Evolutionary conservation across 1,140 invertebrate genomes (phyloP), one percentile per base, ranked within the genome.

Genomic region (Polypedilum pembai): DNA sequence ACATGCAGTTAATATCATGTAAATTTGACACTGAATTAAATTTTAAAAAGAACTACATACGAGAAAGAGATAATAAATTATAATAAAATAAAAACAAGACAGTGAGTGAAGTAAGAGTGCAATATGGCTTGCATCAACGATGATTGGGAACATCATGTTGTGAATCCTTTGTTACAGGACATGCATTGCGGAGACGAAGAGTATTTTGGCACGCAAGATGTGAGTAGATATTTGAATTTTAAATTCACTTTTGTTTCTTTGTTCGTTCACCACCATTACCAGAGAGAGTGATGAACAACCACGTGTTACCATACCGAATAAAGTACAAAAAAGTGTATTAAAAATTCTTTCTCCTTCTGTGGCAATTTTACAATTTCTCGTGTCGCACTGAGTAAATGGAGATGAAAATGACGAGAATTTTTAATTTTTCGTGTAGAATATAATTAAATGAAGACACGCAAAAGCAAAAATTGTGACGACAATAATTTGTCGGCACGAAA

Each of bases 201-300:
- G 80, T 85, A 83, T 80, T 85, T 85, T 81, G 81, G 79, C 76
- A 82, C 83, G 75, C 84, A 85, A 79, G 84, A 85, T 77, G 84
- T 85, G 82, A 84, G 83, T 83, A 72, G n/a, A 40, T n/a, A 56
- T 56, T 56, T 56, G 45, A 56, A 56, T 56, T 56, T 56, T 56
- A 69, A 18, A 69, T 20, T 69, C 3, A 66, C 4, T 66, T 66
- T 66, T 66, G 3, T 8, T 7, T 66, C 65, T 66, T 66, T 66
- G 5, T 66, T 8, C 17, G 1, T 66, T 66, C 8, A 17, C 10
- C 20, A 21, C 17, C 18, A 18, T 69, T 7, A 69, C 2, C n/a
- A 66, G 3, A 20, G 3, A 69, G 17, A 18, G 5, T 18, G 15
- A 69, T 8, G 18, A 69, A 10, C 18, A 20, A 20, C 65, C 65